These are phyloP conservation scores for Drosophila busckii DNA, from an alignment of 1,140 invertebrate genomes.

Conservation along the genomic window DNA sequence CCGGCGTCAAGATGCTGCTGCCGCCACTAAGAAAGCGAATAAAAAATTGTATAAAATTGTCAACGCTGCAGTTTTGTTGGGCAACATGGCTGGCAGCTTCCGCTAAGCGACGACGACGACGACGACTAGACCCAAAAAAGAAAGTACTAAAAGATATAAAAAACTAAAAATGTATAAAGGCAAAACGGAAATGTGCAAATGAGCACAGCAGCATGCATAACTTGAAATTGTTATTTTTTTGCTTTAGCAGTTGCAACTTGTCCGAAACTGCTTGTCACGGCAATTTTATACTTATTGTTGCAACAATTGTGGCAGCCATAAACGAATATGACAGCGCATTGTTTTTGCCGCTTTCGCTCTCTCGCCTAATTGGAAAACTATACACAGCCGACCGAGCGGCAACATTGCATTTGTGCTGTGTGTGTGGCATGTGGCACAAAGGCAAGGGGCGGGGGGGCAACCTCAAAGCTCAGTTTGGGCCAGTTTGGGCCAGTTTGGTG, in stretches of 20 bases:
- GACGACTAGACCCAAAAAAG: constrained; percentile 19
- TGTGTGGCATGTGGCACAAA: constrained; percentile 17
- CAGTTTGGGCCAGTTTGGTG: too few relatives aligned
- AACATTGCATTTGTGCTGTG: constrained; percentile 23
- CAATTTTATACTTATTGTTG: constrained; percentile 36
- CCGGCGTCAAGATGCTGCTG: constrained; percentile 70
- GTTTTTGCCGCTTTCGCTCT: constrained; percentile 31
- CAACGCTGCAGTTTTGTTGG: constrained; percentile 54
- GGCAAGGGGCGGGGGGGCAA: too few relatives aligned
- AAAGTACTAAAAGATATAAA: constrained; percentile 17
- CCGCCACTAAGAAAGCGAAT: background rate
- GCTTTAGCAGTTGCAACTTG: constrained; percentile 34
- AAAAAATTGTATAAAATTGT: constrained; percentile 49
- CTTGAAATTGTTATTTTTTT: too few relatives aligned
- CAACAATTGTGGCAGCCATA: constrained; percentile 33
- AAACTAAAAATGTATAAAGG: background rate
- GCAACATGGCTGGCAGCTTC: constrained; percentile 35
- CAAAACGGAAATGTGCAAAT: constrained; percentile 68
- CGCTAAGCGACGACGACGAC: constrained; percentile 16
- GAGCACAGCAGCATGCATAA: constrained; percentile 60
- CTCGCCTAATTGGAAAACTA: constrained; percentile 65
- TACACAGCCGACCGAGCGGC: constrained; percentile 28
- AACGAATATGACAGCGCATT: constrained; percentile 50
- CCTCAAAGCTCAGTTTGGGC: too few relatives aligned
- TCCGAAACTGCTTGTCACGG: constrained; percentile 36